Conservation (phyloP, 1,140 invertebrate species). For the Armadillidium nasatum region DNA sequence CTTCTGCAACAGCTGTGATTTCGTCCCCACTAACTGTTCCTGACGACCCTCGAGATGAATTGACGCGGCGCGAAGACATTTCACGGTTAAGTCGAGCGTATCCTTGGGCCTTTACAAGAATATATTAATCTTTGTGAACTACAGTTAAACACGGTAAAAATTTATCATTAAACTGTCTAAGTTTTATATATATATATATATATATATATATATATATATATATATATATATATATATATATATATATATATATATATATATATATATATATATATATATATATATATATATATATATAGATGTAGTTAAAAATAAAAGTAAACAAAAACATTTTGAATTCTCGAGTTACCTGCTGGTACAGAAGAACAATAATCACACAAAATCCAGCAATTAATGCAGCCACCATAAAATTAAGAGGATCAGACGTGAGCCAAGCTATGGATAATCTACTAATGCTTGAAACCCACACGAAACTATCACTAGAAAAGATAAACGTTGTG, state of each 20-base stretch:
- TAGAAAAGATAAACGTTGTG: not conserved
- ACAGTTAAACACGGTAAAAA: too few species aligned
- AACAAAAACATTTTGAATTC: too few species aligned
- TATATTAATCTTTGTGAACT: not conserved
- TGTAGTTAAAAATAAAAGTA: too few species aligned
- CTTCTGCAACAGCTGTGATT: slow-evolving; percentile 54
- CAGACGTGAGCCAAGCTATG: not conserved
- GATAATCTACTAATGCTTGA: not conserved
- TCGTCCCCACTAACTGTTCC: slow-evolving; percentile 47
- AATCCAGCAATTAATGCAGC: not conserved
- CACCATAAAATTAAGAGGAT: not conserved
- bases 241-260: slow-evolving; percentile 29
- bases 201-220: slow-evolving; percentile 26
- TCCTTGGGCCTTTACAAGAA: not conserved
- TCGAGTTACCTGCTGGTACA: not conserved
- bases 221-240: slow-evolving; percentile 25
- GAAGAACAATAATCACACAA: not conserved
- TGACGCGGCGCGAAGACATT: slow-evolving; percentile 2
- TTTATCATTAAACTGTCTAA: not conserved
- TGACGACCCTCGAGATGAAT: slow-evolving; percentile 25
- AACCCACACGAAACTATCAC: not conserved
- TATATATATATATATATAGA: too few species aligned
- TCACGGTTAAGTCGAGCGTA: not conserved
- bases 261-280: slow-evolving; percentile 20
- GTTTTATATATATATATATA: slow-evolving; percentile 5